A percentile compares a stretch with the other conserved stretches of the same genome.
Evolutionary conservation across 2,113 vertebrate genomes (phyloP).

Genomic region (Galbula dea): DNA sequence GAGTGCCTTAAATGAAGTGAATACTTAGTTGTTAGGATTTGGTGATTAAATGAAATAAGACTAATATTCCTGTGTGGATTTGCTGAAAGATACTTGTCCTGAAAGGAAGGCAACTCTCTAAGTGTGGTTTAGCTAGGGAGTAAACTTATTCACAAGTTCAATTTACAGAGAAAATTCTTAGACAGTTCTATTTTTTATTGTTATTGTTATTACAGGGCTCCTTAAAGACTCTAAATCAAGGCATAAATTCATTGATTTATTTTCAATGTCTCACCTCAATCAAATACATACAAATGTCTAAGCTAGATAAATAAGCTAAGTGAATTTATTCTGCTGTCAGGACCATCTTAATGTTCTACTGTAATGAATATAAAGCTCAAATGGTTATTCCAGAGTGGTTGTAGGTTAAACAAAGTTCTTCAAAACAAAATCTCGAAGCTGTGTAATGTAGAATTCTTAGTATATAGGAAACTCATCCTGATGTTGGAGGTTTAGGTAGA

Average conservation of each 20-base stretch:
- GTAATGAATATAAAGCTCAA: background rate
- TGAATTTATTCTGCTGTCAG: background rate
- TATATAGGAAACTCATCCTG: background rate
- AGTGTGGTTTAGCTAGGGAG: slow-evolving; percentile 7
- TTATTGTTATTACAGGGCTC: background rate
- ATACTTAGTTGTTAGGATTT: slow-evolving; percentile 76
- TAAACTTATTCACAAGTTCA: slow-evolving; percentile 22
- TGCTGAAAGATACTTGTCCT: slow-evolving; percentile 71
- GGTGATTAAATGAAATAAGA: slow-evolving; percentile 87
- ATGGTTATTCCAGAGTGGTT: background rate
- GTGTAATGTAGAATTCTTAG: background rate
- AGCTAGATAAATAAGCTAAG: background rate
- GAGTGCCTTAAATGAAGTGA: slow-evolving; percentile 88
- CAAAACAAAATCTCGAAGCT: background rate
- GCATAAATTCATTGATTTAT: background rate
- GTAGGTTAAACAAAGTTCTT: background rate
- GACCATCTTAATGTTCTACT: background rate
- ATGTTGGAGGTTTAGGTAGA: background rate
- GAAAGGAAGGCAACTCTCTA: slow-evolving; percentile 40
- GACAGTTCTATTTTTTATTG: background rate
- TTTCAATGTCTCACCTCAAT: background rate
- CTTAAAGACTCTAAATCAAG: background rate
- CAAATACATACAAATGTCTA: background rate
- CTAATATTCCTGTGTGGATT: slow-evolving; percentile 86
- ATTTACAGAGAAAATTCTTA: background rate